Conservation (phyloP, 2,113 vertebrate genomes). For the Oryzias curvinotus region DNA sequence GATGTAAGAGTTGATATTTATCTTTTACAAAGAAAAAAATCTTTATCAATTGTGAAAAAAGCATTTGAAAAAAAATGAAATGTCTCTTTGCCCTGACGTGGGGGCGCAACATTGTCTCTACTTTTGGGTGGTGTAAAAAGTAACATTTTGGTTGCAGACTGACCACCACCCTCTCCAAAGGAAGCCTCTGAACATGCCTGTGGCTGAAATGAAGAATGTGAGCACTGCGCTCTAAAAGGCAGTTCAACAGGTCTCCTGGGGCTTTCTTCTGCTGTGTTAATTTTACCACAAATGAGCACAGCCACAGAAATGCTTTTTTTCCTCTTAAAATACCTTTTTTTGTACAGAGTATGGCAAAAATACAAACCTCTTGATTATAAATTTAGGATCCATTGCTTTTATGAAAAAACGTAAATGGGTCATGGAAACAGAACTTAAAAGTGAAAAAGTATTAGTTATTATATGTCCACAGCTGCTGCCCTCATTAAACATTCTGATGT, state of each 20-base stretch:
- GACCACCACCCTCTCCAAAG: conserved; percentile 41
- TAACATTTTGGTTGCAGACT: conserved; percentile 39
- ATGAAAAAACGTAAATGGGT: neutral
- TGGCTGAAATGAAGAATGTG: conserved; percentile 60
- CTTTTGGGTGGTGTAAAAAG: conserved; percentile 52
- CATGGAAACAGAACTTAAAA: neutral
- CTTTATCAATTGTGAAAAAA: neutral
- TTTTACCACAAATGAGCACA: conserved; percentile 49
- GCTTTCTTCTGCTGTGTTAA: conserved; percentile 25
- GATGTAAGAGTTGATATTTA: no score
- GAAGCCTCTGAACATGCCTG: conserved; percentile 53
- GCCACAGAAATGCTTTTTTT: conserved; percentile 8
- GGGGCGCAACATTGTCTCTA: conserved; percentile 41
- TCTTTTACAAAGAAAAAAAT: neutral
- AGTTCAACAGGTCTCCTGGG: conserved; percentile 19
- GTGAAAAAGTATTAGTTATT: neutral
- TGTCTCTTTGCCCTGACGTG: neutral
- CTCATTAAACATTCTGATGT: neutral
- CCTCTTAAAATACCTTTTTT: conserved; percentile 23
- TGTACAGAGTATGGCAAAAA: neutral
- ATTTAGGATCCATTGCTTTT: neutral
- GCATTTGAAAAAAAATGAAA: neutral
- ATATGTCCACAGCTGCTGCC: neutral
- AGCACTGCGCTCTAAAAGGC: conserved; percentile 20
- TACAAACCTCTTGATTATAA: no score